These are phyloP conservation scores for Astyanax mexicanus DNA, from an alignment of 2,797 vertebrate genomes.

Conservation along the genomic window DNA sequence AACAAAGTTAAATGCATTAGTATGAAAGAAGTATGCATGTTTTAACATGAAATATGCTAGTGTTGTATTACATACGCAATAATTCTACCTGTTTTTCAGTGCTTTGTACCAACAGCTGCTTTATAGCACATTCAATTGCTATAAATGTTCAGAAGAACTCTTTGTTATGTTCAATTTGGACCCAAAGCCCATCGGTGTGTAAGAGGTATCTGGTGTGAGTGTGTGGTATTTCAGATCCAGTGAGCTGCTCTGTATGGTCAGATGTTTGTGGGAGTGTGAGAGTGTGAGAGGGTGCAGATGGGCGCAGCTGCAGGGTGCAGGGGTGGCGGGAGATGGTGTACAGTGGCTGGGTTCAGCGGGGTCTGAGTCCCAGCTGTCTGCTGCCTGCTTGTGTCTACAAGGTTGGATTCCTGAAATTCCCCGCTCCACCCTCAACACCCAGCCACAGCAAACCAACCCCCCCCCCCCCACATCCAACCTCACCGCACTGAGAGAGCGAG, in stretches of 20 bases:
- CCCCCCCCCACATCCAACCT: constrained; percentile 48
- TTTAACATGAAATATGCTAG: too few species aligned
- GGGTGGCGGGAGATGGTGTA: constrained; percentile 23
- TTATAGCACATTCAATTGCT: too few species aligned
- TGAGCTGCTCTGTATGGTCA: constrained; percentile 22
- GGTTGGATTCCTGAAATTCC: constrained; percentile 64
- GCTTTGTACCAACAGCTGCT: too few species aligned
- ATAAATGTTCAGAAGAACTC: too few species aligned
- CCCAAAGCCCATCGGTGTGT: background rate
- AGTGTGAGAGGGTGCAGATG: constrained; percentile 52
- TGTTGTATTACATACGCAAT: too few species aligned
- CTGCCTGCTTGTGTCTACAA: constrained; percentile 45
- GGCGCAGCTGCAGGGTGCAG: background rate
- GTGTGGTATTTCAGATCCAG: constrained; percentile 19
- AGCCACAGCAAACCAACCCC: constrained; percentile 57
- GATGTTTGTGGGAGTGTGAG: constrained; percentile 38
- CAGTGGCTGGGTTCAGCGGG: constrained; percentile 36
- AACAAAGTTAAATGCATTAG: too few species aligned
- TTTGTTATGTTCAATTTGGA: too few species aligned
- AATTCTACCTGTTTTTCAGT: too few species aligned
- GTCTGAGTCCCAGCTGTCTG: constrained; percentile 42
- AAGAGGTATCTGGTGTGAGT: background rate
- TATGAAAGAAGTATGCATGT: too few species aligned
- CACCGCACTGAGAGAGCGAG: too few species aligned
- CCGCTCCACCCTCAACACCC: constrained; percentile 68